phyloP scores from a whole-genome alignment of 92 coral and sea anemone genomes.

The Pocillopora grandis region DNA sequence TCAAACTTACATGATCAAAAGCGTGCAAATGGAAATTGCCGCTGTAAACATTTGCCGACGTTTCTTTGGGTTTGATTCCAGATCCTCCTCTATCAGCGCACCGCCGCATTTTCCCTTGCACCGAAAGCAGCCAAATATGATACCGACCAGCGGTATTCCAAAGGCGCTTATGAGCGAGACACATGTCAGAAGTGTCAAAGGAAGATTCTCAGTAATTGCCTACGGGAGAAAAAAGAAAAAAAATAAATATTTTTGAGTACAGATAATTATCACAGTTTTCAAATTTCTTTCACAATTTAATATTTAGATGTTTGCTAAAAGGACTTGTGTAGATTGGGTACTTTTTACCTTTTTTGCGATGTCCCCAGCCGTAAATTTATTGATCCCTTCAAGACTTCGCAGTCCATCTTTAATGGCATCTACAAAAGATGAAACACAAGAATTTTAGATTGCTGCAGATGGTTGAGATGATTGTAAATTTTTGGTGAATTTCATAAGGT shows the following conservation, averaged over 20 bases:
- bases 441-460: neutral
- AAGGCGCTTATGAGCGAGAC: conserved; percentile 64
- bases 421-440: neutral
- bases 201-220: conserved; percentile 63
- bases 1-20: conserved; percentile 70
- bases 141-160: conserved; percentile 68
- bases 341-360: conserved; percentile 26
- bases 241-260: too few relatives aligned
- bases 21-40: conserved; percentile 61
- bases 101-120: conserved; percentile 81
- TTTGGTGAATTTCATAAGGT: too few relatives aligned
- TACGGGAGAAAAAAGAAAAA: conserved; percentile 1
- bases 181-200: conserved; percentile 61
- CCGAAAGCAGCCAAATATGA: conserved; percentile 74
- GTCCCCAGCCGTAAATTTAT: conserved; percentile 11
- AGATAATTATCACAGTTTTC: too few relatives aligned
- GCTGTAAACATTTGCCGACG: conserved; percentile 65
- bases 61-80: conserved; percentile 70
- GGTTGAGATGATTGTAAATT: neutral
- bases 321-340: too few relatives aligned
- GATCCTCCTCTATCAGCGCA: conserved; percentile 72
- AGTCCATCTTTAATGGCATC: conserved; percentile 39
- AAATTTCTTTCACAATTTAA: too few relatives aligned
- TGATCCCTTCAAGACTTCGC: conserved; percentile 8
- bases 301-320: too few relatives aligned